Percentiles rank a stretch among this genome's conserved stretches.
These are phyloP conservation scores for Thymelicus sylvestris DNA, from an alignment of 2,888 invertebrate genomes.

Conservation along the genomic window DNA sequence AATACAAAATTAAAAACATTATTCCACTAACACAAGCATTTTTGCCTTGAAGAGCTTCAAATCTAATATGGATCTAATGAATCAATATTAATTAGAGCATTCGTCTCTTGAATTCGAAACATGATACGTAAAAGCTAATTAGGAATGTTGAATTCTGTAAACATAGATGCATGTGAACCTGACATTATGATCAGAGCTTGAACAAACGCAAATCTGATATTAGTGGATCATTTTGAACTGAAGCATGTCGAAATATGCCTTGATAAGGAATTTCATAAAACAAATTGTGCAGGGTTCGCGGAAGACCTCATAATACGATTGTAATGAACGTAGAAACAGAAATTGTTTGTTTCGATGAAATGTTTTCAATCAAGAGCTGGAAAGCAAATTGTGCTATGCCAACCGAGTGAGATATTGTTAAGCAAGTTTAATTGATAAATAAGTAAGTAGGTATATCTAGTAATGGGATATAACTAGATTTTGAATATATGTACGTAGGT, in stretches of 20 bases:
- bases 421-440: too few species aligned
- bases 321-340: constrained; percentile 22
- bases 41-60: background rate
- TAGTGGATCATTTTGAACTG: constrained; percentile 65
- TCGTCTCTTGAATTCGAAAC: constrained; percentile 62
- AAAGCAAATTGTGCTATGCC: background rate
- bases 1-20: too few species aligned
- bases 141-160: constrained; percentile 58
- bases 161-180: constrained; percentile 65
- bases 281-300: constrained; percentile 22
- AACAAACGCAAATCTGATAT: constrained; percentile 73
- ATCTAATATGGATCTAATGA: too few species aligned
- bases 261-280: constrained; percentile 49
- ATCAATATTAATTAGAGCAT: constrained; percentile 69
- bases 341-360: constrained; percentile 28
- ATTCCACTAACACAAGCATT: background rate
- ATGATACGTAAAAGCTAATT: constrained; percentile 57
- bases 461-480: too few species aligned
- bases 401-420: too few species aligned
- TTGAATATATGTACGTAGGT: too few species aligned
- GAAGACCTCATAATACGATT: constrained; percentile 34
- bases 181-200: constrained; percentile 56
- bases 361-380: constrained; percentile 20
- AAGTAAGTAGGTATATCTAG: too few species aligned
- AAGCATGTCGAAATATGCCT: constrained; percentile 51